Percentiles rank a stretch among this genome's conserved stretches.
These are phyloP conservation scores for Lasioglossum malachurum DNA, from an alignment of 2,888 invertebrate species.

Conservation along the genomic window DNA sequence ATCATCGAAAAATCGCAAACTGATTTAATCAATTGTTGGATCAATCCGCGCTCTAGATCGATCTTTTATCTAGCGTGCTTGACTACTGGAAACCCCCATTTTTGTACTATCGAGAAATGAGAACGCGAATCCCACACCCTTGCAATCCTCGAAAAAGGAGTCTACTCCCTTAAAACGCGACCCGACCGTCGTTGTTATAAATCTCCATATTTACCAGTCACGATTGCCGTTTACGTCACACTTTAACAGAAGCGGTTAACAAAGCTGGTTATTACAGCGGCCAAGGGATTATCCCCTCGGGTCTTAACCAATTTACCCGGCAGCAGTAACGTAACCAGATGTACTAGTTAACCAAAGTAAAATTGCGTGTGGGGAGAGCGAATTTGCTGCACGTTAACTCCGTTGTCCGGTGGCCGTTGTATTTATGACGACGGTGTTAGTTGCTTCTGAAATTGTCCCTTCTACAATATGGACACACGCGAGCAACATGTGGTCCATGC, in stretches of 20 bases:
- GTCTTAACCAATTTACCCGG: constrained; percentile 41
- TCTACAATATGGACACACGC: constrained; percentile 27
- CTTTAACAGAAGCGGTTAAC: constrained; percentile 33
- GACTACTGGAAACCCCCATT: too few relatives aligned
- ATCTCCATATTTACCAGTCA: background rate
- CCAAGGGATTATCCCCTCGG: constrained; percentile 39
- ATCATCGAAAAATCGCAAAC: too few relatives aligned
- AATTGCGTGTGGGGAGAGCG: constrained; percentile 30
- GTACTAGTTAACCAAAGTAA: constrained; percentile 19
- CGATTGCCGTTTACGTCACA: constrained; percentile 1
- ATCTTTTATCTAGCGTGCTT: too few relatives aligned
- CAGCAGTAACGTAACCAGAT: constrained; percentile 34
- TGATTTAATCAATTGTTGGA: too few relatives aligned
- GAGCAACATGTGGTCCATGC: background rate
- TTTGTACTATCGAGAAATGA: too few relatives aligned
- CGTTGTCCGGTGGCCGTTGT: background rate
- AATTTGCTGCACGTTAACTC: constrained; percentile 40
- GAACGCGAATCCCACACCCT: too few relatives aligned
- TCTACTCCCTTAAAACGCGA: background rate
- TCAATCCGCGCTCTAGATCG: too few relatives aligned
- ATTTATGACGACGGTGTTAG: background rate
- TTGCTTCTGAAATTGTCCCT: constrained; percentile 3
- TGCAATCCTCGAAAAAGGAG: too few relatives aligned
- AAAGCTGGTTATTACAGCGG: constrained; percentile 36
- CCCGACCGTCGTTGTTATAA: background rate